phyloP scores from a whole-genome alignment of 2,888 invertebrate genomes.

The Cephus rjabovi region DNA sequence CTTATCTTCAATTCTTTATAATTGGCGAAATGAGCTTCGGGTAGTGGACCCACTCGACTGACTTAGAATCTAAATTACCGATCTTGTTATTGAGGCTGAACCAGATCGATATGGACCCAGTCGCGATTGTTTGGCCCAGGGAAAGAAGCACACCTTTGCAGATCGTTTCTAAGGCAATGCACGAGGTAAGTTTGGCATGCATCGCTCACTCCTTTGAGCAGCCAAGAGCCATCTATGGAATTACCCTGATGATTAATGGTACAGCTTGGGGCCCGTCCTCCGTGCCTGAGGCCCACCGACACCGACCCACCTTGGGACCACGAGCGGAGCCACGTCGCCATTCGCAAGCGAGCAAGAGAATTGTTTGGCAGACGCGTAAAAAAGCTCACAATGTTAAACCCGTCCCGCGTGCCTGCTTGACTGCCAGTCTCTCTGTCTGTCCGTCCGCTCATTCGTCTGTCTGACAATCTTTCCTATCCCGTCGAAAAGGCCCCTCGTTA shows the following conservation, averaged over 20 bases:
- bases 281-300: slow-evolving; percentile 1
- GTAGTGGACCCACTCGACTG: not conserved
- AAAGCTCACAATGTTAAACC: slow-evolving; percentile 54
- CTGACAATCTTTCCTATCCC: not conserved
- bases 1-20: not conserved
- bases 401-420: slow-evolving; percentile 25
- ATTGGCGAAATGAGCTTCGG: not conserved
- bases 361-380: slow-evolving; percentile 59
- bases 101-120: not conserved
- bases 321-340: slow-evolving; percentile 25
- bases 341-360: slow-evolving; percentile 35
- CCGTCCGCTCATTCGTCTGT: not conserved
- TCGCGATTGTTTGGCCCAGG: slow-evolving; percentile 1
- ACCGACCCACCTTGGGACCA: not conserved
- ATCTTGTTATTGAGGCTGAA: not conserved
- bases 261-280: slow-evolving; percentile 31
- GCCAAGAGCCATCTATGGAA: slow-evolving; percentile 64
- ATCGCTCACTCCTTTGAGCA: slow-evolving; percentile 59
- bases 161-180: slow-evolving; percentile 50
- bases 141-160: slow-evolving; percentile 38
- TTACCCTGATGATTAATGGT: slow-evolving; percentile 65
- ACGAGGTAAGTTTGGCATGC: slow-evolving; percentile 60
- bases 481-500: not conserved
- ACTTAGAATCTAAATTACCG: not conserved
- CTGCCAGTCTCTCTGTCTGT: slow-evolving; percentile 9